A percentile compares a stretch with the other conserved stretches of the same genome.
These are phyloP conservation scores for Macrosoma leucophasiata DNA, from an alignment of 2,888 invertebrate species.

Conservation along the genomic window DNA sequence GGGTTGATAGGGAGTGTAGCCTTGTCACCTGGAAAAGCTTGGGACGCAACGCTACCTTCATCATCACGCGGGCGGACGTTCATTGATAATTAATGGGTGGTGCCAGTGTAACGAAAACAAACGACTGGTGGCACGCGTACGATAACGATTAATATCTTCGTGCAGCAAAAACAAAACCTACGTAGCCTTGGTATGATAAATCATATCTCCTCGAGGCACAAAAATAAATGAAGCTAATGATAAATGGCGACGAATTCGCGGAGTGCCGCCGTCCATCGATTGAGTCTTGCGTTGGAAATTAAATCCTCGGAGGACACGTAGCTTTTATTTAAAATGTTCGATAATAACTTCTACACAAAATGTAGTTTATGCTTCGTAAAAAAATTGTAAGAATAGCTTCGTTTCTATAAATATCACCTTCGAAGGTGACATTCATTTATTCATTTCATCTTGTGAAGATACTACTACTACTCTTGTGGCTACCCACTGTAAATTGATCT, in stretches of 20 bases:
- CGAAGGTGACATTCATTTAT: no score
- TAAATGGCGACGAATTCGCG: conserved; percentile 64
- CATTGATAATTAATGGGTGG: conserved; percentile 74
- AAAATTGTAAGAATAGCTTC: no score
- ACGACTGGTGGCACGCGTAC: conserved; percentile 68
- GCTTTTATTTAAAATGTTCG: no score
- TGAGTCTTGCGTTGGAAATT: conserved; percentile 56
- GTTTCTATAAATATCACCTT: no score
- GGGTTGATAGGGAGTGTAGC: conserved; percentile 67
- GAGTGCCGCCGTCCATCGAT: conserved; percentile 52
- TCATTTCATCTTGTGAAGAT: no score
- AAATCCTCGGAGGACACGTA: conserved; percentile 32
- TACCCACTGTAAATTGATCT: no score
- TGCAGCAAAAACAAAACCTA: conserved; percentile 72
- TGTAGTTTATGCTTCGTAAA: no score
- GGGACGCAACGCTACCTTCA: conserved; percentile 66
- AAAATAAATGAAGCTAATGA: conserved; percentile 75
- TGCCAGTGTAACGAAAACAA: conserved; percentile 73
- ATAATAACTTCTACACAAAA: no score
- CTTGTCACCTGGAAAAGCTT: conserved; percentile 69
- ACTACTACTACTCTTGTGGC: no score
- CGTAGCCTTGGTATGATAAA: conserved; percentile 67
- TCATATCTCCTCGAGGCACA: conserved; percentile 72
- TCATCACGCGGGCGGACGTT: conserved; percentile 66
- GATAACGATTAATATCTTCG: conserved; percentile 74